phyloP scores from a whole-genome alignment of 35 echinoderm and acorn worm genomes.

The Patiria miniata region DNA sequence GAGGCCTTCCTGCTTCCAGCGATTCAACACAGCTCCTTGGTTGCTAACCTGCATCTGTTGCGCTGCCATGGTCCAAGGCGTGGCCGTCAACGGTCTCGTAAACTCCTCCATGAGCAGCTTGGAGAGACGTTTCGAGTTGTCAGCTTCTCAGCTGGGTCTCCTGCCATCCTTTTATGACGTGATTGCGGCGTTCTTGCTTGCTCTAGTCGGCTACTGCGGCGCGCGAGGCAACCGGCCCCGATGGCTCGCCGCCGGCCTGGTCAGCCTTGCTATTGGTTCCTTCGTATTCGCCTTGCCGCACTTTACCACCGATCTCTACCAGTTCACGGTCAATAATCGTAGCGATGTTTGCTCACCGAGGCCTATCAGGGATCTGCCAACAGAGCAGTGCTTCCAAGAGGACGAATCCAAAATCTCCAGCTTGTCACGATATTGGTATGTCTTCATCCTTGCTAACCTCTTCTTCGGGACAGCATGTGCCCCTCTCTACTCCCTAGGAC shows the following conservation, averaged over 20 bases:
- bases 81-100: slow-evolving; percentile 77
- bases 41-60: slow-evolving; percentile 41
- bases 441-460: slow-evolving; percentile 76
- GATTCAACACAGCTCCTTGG: slow-evolving; percentile 44
- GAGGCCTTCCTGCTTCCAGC: slow-evolving; percentile 31
- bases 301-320: slow-evolving; percentile 62
- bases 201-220: slow-evolving; percentile 74
- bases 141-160: slow-evolving; percentile 62
- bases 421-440: slow-evolving; percentile 58
- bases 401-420: neutral
- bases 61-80: slow-evolving; percentile 59
- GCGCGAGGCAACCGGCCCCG: slow-evolving; percentile 74
- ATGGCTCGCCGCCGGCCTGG: slow-evolving; percentile 67
- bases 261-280: slow-evolving; percentile 41
- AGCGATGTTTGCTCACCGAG: neutral
- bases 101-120: slow-evolving; percentile 68
- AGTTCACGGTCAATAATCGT: slow-evolving; percentile 10
- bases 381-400: neutral
- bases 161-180: slow-evolving; percentile 68
- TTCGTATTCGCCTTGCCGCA: slow-evolving; percentile 82
- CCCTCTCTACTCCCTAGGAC: slow-evolving; percentile 79
- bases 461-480: slow-evolving; percentile 68
- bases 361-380: neutral
- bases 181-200: slow-evolving; percentile 57
- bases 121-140: slow-evolving; percentile 81